phyloP scores from a whole-genome alignment of 2,797 vertebrate genomes.

The Scleropages formosus region DNA sequence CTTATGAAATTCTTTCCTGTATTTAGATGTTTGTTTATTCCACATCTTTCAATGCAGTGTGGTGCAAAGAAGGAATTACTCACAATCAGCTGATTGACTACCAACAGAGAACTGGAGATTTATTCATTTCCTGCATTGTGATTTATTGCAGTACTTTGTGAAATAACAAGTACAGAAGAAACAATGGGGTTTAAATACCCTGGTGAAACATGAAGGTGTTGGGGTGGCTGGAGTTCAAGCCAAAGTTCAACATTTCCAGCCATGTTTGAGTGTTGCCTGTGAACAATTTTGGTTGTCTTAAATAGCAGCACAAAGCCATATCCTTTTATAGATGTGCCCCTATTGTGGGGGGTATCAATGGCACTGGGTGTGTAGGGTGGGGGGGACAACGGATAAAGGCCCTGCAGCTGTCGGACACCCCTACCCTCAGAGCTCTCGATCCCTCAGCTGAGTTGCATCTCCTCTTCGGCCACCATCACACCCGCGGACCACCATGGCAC shows the following conservation, averaged over 20 bases:
- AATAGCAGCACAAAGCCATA: constrained; percentile 81
- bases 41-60: not conserved
- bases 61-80: constrained; percentile 5
- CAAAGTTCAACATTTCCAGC: constrained; percentile 35
- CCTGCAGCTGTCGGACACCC: constrained; percentile 37
- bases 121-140: not conserved
- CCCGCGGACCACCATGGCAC: constrained; percentile 72
- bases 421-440: constrained; percentile 42
- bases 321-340: constrained; percentile 85
- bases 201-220: constrained; percentile 31
- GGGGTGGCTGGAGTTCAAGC: constrained; percentile 43
- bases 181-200: not conserved
- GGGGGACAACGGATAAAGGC: constrained; percentile 65
- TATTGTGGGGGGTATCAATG: constrained; percentile 62
- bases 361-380: constrained; percentile 52
- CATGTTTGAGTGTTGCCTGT: constrained; percentile 44
- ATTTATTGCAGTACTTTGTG: not conserved
- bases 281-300: constrained; percentile 70
- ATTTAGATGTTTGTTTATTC: not conserved
- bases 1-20: not conserved
- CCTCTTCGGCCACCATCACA: constrained; percentile 27
- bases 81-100: not conserved
- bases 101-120: not conserved
- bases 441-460: constrained; percentile 37
- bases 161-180: not conserved